Evolutionary conservation across 1,140 invertebrate genomes (phyloP), one percentile per base, ranked within the genome.

Genomic region (Aphelenchoides fujianensis): DNA sequence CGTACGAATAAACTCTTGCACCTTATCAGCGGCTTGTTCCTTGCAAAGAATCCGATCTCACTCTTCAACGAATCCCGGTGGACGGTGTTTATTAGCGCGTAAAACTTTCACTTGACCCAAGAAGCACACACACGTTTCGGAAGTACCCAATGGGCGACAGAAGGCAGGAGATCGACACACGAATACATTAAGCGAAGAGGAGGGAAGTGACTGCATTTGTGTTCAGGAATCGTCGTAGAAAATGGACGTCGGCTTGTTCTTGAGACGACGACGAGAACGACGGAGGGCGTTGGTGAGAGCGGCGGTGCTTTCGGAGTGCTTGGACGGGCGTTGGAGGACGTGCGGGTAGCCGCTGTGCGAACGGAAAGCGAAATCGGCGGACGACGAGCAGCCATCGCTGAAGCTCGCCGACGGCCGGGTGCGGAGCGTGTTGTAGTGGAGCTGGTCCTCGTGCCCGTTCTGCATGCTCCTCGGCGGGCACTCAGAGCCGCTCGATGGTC

Each of bases 31-130:
- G n/a, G n/a, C n/a, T n/a, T n/a, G n/a, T n/a, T n/a, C n/a, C n/a
- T n/a, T n/a, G n/a, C n/a, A n/a, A n/a, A n/a, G n/a, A n/a, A n/a
- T n/a, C n/a, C n/a, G n/a, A n/a, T n/a, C n/a, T n/a, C n/a, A n/a
- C n/a, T n/a, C n/a, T n/a, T n/a, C n/a, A n/a, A n/a, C n/a, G n/a
- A n/a, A n/a, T n/a, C n/a, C n/a, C n/a, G n/a, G n/a, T n/a, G n/a
- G n/a, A n/a, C n/a, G n/a, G n/a, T n/a, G n/a, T 48, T 48, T 48
- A 48, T 48, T 48, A 48, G 12, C 41, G n/a, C n/a, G 41, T 48
- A 48, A 48, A 48, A 48, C 41, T 48, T 48, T 48, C 12, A n/a
- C n/a, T n/a, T n/a, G n/a, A n/a, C n/a, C n/a, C n/a, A n/a, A n/a
- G n/a, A n/a, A n/a, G 23, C 41, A 48, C 12, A 23, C 41, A 48